phyloP scores from a whole-genome alignment of 2,888 invertebrate genomes.

The Epistrophe eligans region DNA sequence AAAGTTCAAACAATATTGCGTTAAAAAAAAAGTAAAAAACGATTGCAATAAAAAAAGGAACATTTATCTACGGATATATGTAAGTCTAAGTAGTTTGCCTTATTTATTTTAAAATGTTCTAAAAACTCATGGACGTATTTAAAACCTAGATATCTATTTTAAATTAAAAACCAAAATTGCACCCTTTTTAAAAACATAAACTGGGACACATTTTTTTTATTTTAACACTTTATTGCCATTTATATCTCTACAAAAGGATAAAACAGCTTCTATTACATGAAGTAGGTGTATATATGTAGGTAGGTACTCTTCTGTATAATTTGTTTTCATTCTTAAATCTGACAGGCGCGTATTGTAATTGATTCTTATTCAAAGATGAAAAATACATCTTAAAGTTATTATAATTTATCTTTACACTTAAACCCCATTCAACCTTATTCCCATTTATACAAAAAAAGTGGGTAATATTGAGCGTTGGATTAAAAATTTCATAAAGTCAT shows the following conservation, averaged over 20 bases:
- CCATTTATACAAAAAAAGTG: background rate
- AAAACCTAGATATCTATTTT: background rate
- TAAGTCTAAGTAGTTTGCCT: too few species aligned
- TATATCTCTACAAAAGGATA: background rate
- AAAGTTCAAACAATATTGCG: too few species aligned
- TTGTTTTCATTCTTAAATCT: conserved; percentile 11
- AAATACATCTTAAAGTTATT: conserved; percentile 53
- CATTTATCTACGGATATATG: too few species aligned
- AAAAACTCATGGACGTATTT: background rate
- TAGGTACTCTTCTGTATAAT: conserved; percentile 30
- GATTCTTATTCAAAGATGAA: conserved; percentile 53
- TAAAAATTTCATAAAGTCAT: conserved; percentile 66
- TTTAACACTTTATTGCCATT: conserved; percentile 25
- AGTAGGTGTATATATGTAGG: too few species aligned
- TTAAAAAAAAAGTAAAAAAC: too few species aligned
- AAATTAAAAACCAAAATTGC: background rate
- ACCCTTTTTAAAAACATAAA: conserved; percentile 9
- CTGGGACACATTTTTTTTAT: background rate
- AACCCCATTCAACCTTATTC: background rate
- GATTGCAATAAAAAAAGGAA: too few species aligned
- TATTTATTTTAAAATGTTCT: too few species aligned
- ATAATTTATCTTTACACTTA: conserved; percentile 43
- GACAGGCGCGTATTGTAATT: conserved; percentile 35
- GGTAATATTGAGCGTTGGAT: background rate
- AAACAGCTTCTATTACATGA: conserved; percentile 40